Evolutionary conservation across 2,113 vertebrate genomes (phyloP).

Genomic region (Agapornis roseicollis): DNA sequence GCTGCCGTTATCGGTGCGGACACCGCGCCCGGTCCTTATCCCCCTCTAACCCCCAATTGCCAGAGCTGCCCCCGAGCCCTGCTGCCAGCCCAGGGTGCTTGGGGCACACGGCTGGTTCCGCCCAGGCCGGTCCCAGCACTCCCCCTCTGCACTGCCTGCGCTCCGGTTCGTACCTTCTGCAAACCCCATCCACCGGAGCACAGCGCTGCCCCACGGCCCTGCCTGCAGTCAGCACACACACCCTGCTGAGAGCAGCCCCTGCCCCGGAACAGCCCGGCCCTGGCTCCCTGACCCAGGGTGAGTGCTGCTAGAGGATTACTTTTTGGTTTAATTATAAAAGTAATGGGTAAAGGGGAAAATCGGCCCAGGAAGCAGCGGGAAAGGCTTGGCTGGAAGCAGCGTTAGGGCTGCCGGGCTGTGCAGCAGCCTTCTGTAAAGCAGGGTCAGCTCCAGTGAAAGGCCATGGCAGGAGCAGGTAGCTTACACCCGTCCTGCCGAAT

Average conservation of each 20-base stretch:
- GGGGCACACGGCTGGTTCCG: too few species aligned
- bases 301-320: rapidly evolving
- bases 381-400: neutral
- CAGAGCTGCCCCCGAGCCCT: too few species aligned
- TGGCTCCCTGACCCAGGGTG: rapidly evolving
- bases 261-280: neutral
- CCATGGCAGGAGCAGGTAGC: neutral
- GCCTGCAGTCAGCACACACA: too few species aligned
- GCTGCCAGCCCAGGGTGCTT: neutral
- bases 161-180: neutral
- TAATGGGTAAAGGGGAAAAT: rapidly evolving
- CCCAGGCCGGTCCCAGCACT: too few species aligned
- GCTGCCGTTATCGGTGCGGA: neutral
- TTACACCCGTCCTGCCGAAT: neutral
- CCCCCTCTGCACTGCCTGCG: too few species aligned
- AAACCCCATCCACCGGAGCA: rapidly evolving
- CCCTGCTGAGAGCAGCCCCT: neutral
- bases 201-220: rapidly evolving
- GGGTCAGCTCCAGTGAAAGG: neutral
- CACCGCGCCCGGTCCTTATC: neutral
- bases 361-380: neutral
- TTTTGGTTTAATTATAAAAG: neutral
- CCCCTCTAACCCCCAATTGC: neutral
- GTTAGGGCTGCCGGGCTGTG: neutral
- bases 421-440: neutral